Conservation (phyloP, 2,113 vertebrate species). For the Aplodontia rufa region DNA sequence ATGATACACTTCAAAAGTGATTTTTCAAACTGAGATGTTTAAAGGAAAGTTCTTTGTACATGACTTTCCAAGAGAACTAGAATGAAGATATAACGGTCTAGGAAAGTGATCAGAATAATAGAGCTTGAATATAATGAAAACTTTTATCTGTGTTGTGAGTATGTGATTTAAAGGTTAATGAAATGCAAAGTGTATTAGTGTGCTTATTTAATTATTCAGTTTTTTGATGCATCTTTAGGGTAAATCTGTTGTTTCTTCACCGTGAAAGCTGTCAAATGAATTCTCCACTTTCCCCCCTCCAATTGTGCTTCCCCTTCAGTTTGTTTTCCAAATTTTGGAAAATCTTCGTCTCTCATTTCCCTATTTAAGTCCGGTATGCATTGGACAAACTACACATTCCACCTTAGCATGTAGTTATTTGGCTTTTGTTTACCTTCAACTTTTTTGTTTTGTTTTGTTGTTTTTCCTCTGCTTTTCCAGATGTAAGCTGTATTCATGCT, state of each 20-base stretch:
- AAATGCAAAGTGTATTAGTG: not conserved
- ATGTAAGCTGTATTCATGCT: not conserved
- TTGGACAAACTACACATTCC: not conserved
- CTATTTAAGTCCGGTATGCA: not conserved
- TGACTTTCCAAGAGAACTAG: not conserved
- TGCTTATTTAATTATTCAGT: not conserved
- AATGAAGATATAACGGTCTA: not conserved
- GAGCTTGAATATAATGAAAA: not conserved
- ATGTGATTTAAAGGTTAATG: not conserved
- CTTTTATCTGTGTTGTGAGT: not conserved
- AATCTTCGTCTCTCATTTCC: not conserved
- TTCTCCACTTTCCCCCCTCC: fast-evolving
- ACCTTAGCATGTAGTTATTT: not conserved
- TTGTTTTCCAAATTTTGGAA: not conserved
- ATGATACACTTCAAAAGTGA: not conserved
- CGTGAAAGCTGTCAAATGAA: not conserved
- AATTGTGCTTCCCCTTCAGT: not conserved
- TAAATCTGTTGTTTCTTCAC: not conserved
- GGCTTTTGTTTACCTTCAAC: not conserved
- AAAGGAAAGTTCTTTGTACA: not conserved
- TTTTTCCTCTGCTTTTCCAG: not conserved
- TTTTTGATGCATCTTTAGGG: not conserved
- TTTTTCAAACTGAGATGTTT: not conserved
- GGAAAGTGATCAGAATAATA: not conserved
- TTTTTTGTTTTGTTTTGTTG: no score